Conservation (phyloP, 2,888 invertebrate genomes). For the Latheticus oryzae region DNA sequence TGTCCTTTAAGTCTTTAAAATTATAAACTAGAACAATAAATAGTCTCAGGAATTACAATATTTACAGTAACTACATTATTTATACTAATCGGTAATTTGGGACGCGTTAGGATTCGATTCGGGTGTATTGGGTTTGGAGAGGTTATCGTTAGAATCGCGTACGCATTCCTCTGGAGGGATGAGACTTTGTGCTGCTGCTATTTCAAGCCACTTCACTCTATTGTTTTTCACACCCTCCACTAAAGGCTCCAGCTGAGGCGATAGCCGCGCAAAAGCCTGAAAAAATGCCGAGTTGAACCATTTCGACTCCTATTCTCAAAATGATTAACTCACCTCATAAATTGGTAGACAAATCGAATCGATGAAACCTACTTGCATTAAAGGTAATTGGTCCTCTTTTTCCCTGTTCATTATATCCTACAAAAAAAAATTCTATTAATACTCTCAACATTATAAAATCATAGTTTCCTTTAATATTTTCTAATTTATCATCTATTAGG, state of each 20-base stretch:
- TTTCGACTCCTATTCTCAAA: too few relatives aligned
- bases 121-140: slow-evolving; percentile 55
- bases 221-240: slow-evolving; percentile 86
- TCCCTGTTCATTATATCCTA: slow-evolving; percentile 96
- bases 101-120: slow-evolving; percentile 51
- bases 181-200: slow-evolving; percentile 68
- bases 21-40: slow-evolving; percentile 57
- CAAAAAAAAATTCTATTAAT: slow-evolving; percentile 46
- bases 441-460: too few relatives aligned
- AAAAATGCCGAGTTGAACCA: too few relatives aligned
- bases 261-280: slow-evolving; percentile 86
- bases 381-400: slow-evolving; percentile 91
- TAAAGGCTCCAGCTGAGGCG: slow-evolving; percentile 82
- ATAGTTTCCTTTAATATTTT: too few relatives aligned
- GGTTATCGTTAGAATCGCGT: slow-evolving; percentile 60
- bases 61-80: slow-evolving; percentile 34
- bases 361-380: slow-evolving; percentile 96
- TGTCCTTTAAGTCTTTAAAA: slow-evolving; percentile 53
- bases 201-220: slow-evolving; percentile 84
- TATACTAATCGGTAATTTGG: slow-evolving; percentile 51
- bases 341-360: slow-evolving; percentile 95
- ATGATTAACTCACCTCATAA: slow-evolving; percentile 86
- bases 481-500: too few relatives aligned
- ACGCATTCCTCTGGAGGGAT: slow-evolving; percentile 53
- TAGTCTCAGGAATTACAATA: slow-evolving; percentile 49